Conservation (phyloP, 2,888 invertebrate species). For the Quadriops clusia region DNA sequence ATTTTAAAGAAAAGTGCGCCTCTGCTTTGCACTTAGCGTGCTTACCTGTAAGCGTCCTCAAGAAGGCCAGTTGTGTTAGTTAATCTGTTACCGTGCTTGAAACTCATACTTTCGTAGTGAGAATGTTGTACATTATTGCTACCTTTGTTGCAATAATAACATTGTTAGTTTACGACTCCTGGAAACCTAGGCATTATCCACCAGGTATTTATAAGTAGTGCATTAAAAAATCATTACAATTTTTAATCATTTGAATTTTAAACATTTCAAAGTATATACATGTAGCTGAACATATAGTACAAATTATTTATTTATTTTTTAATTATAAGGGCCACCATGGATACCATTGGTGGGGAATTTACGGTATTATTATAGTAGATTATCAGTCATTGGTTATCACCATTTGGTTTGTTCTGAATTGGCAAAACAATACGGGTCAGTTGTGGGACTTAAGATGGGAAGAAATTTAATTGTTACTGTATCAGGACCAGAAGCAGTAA, state of each 20-base stretch:
- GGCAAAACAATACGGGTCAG: conserved; percentile 46
- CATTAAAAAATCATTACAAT: background rate
- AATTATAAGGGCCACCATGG: conserved; percentile 42
- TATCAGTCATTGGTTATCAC: conserved; percentile 36
- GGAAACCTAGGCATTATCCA: conserved; percentile 40
- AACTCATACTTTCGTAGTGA: too few relatives aligned
- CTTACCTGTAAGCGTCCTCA: too few relatives aligned
- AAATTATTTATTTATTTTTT: conserved; percentile 4
- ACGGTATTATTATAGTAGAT: conserved; percentile 29
- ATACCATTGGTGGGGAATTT: conserved; percentile 44
- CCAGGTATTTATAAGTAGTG: conserved; percentile 35
- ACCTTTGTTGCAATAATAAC: too few relatives aligned
- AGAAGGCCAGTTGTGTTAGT: too few relatives aligned
- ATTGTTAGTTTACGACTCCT: conserved; percentile 23
- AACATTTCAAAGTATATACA: background rate
- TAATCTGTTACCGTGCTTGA: too few relatives aligned
- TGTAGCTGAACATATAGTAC: background rate
- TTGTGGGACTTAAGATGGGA: conserved; percentile 56
- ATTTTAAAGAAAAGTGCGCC: too few relatives aligned
- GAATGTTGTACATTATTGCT: too few relatives aligned
- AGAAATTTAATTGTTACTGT: conserved; percentile 48
- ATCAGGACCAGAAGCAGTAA: conserved; percentile 48
- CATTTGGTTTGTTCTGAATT: conserved; percentile 51
- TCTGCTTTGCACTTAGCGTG: too few relatives aligned
- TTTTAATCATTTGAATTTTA: background rate